These are phyloP conservation scores for Antitype chi DNA, from an alignment of 2,888 invertebrate species.

Conservation along the genomic window DNA sequence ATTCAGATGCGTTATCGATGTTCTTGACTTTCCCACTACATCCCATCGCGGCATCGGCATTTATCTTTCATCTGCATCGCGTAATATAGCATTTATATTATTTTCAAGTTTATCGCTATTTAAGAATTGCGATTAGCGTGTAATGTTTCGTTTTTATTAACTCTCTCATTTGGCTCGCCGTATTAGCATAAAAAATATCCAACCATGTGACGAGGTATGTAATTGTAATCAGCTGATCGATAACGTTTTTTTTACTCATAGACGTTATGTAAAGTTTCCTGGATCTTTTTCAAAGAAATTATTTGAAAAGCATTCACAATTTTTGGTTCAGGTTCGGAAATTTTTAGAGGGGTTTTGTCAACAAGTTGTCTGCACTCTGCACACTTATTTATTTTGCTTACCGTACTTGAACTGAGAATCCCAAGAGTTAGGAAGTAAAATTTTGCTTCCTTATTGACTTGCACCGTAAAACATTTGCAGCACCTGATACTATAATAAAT, in stretches of 20 bases:
- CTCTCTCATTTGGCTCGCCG: background rate
- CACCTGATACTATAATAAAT: background rate
- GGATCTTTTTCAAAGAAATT: background rate
- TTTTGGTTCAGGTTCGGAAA: background rate
- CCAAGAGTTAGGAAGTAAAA: slow-evolving; percentile 25
- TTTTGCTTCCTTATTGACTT: slow-evolving; percentile 12
- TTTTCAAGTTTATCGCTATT: slow-evolving; percentile 27
- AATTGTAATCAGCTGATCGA: background rate
- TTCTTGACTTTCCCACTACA: background rate
- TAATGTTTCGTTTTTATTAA: slow-evolving; percentile 23
- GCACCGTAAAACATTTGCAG: background rate
- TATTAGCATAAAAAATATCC: background rate
- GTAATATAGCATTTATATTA: slow-evolving; percentile 16
- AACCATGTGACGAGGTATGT: background rate
- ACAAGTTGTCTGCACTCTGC: no score
- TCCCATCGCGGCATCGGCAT: background rate
- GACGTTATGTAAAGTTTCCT: background rate
- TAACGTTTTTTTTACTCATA: background rate
- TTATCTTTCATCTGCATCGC: background rate
- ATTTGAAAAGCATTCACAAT: no score
- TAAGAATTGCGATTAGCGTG: slow-evolving; percentile 19
- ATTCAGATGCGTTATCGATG: background rate
- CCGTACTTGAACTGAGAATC: background rate
- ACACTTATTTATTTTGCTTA: slow-evolving; percentile 12
- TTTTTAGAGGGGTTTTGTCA: background rate